A percentile compares a stretch with the other conserved stretches of the same genome.
These are phyloP conservation scores for Andrena camellia DNA, from an alignment of 2,888 invertebrate genomes.

Conservation along the genomic window DNA sequence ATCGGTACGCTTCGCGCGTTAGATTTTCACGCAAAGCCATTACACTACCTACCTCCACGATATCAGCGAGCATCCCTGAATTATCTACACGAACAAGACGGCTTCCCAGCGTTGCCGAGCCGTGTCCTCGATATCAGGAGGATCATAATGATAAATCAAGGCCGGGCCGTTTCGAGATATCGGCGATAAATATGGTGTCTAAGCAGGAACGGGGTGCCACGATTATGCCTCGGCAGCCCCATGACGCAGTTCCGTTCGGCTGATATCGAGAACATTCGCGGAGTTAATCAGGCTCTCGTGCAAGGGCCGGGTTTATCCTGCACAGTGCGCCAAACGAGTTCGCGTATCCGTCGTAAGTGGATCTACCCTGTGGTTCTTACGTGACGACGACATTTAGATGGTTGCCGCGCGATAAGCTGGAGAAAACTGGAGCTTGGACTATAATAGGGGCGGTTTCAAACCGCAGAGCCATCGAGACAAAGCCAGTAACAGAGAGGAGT, in stretches of 20 bases:
- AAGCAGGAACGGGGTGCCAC: slow-evolving; percentile 26
- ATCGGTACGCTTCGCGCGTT: background rate
- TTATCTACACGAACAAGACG: slow-evolving; percentile 25
- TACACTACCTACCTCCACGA: slow-evolving; percentile 17
- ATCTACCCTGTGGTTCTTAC: slow-evolving; percentile 60
- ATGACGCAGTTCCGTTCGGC: slow-evolving; percentile 45
- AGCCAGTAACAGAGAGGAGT: background rate
- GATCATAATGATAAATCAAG: slow-evolving; percentile 55
- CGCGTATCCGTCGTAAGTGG: slow-evolving; percentile 55
- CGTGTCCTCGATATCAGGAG: slow-evolving; percentile 34
- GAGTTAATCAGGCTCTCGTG: slow-evolving; percentile 56
- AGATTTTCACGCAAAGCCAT: slow-evolving; percentile 4
- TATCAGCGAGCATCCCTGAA: slow-evolving; percentile 12
- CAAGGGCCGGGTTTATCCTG: slow-evolving; percentile 50
- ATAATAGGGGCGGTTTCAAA: slow-evolving; percentile 44
- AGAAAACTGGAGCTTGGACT: slow-evolving; percentile 63
- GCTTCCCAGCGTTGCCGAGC: slow-evolving; percentile 2
- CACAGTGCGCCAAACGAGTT: slow-evolving; percentile 55
- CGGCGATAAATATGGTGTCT: slow-evolving; percentile 39
- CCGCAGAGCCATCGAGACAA: slow-evolving; percentile 12
- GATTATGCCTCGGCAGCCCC: slow-evolving; percentile 33
- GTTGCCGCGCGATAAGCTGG: slow-evolving; percentile 63
- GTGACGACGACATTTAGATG: slow-evolving; percentile 76
- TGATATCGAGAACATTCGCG: slow-evolving; percentile 47
- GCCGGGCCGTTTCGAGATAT: slow-evolving; percentile 42